phyloP scores from a whole-genome alignment of 2,113 vertebrate species.

The Charadrius vociferus region DNA sequence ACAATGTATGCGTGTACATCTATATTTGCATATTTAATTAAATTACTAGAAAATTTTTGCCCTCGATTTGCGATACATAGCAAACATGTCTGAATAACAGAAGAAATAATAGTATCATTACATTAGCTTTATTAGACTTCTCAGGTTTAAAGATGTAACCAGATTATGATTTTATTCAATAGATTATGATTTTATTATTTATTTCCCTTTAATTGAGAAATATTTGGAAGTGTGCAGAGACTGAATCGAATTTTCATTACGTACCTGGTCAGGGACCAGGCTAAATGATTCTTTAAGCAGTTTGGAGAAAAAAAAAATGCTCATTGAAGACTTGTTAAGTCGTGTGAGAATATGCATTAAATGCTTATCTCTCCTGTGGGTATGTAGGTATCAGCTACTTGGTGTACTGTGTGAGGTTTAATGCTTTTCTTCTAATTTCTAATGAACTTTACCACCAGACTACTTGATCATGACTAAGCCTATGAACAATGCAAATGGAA shows the following conservation, averaged over 20 bases:
- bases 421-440: constrained; percentile 84
- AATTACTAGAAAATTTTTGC: constrained; percentile 43
- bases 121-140: constrained; percentile 66
- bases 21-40: not conserved
- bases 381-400: constrained; percentile 75
- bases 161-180: constrained; percentile 34
- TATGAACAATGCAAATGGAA: constrained; percentile 98
- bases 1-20: not conserved
- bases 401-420: constrained; percentile 80
- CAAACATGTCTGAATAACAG: constrained; percentile 28
- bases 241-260: constrained; percentile 65
- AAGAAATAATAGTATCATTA: constrained; percentile 47
- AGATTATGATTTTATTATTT: constrained; percentile 31
- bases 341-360: constrained; percentile 63
- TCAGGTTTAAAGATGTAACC: constrained; percentile 38
- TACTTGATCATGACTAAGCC: constrained; percentile 97
- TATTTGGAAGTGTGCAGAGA: constrained; percentile 52
- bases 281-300: constrained; percentile 68
- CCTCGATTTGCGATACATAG: constrained; percentile 41
- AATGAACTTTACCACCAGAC: constrained; percentile 97
- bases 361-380: constrained; percentile 69
- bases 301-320: constrained; percentile 18
- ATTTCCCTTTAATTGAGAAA: constrained; percentile 64
- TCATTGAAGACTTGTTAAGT: constrained; percentile 68
- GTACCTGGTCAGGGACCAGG: constrained; percentile 55